Percentiles rank a stretch among this genome's conserved stretches.
These are phyloP conservation scores for Heliconius congener DNA, from an alignment of 1,140 invertebrate genomes.

Conservation along the genomic window DNA sequence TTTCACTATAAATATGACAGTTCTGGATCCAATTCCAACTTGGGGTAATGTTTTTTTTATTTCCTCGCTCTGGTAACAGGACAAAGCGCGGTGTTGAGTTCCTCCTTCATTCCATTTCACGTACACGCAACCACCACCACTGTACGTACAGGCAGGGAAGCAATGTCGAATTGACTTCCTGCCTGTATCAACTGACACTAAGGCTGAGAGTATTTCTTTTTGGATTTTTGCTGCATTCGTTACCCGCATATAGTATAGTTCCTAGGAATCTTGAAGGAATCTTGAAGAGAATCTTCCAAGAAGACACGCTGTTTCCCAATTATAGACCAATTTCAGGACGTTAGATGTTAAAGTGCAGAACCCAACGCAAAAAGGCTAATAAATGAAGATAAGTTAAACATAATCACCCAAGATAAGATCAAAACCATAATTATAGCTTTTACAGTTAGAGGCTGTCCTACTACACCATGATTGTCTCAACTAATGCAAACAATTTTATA, in stretches of 20 bases:
- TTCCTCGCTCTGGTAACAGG: not conserved
- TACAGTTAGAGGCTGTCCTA: too few relatives aligned
- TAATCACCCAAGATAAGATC: too few relatives aligned
- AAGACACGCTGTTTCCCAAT: too few relatives aligned
- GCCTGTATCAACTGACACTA: not conserved
- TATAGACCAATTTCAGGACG: not conserved
- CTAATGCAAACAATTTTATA: not conserved
- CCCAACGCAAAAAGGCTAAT: not conserved
- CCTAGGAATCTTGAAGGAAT: too few relatives aligned
- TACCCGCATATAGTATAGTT: too few relatives aligned
- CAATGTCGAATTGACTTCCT: not conserved
- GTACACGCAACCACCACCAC: too few relatives aligned
- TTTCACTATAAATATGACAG: not conserved
- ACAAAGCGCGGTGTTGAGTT: not conserved
- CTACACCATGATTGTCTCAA: too few relatives aligned
- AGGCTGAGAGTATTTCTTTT: too few relatives aligned
- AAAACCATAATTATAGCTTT: not conserved
- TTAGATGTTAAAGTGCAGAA: not conserved
- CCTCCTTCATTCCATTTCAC: not conserved
- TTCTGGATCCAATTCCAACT: not conserved
- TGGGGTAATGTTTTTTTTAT: not conserved
- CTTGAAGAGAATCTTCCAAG: too few relatives aligned
- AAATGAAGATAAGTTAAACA: too few relatives aligned
- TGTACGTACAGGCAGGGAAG: too few relatives aligned
- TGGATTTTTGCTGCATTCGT: too few relatives aligned